Evolutionary conservation across 2,113 vertebrate species (phyloP), one percentile per base, ranked within the genome.

Genomic region (Larimichthys polyactis): DNA sequence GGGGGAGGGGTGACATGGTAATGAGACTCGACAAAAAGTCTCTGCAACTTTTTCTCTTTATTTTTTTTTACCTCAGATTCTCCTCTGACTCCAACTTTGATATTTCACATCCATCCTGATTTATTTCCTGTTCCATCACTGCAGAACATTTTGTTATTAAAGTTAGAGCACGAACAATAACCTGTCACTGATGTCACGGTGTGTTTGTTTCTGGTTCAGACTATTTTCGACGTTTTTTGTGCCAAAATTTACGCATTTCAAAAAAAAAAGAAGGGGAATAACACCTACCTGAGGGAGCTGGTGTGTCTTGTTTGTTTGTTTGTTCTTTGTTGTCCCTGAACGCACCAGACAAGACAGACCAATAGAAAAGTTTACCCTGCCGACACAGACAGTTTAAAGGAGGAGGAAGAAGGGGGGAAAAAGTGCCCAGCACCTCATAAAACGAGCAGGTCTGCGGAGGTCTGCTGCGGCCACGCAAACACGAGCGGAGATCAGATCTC

Each of bases 21-120:
- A 96, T 96, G 92, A 94, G 93, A 94, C 87, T 95, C 93, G 91
- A 86, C 95, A 84, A 77, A 86, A 85, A 84, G 36, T 90, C 93
- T 92, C 83, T 91, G 89, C 84, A 93, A 94, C 90, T 93, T 95
- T 89, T 78, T 81, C 51, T 4, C 5, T 7, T 27, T 49, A 51
- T 60, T 36, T 11, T 52, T 52, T n/a, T 52, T 52, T 10, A 43
- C 52, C 69, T 84, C 55, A 64, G 32, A 8, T 36, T 87, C 75
- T 71, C 54, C 66, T 73, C 16, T 44, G 48, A 4, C 12, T 40
- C 29, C 27, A 49, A 44, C 55, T 62, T 48, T 4, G 2, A 48
- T 9, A 6, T 46, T 64, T 36, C 20, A 46, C 27, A 36, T 43
- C 27, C 0, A 11, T 0, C 1, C 2, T 14, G 6, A 11, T 52